Base-by-base conservation (phyloP, 2,797 vertebrate species). In the Sebastes jordani region DNA sequence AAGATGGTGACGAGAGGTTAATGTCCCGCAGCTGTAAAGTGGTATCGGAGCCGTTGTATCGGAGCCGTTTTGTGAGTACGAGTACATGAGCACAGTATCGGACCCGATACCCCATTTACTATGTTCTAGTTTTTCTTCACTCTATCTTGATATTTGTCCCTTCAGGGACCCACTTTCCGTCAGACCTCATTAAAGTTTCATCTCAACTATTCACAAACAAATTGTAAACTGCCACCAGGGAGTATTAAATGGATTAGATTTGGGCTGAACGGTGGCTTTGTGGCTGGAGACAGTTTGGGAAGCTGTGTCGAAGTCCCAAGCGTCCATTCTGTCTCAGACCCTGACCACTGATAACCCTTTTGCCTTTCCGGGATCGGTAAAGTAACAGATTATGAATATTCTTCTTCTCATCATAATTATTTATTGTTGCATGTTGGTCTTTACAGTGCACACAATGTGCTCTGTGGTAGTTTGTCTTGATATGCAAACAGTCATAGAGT, bases 181-280 rank as follows among this genome's bases (percentile, higher is more conserved):
- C 23, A 25, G 25, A 36, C 10, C 42, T 58, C 20, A 55, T 25
- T 20, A 55, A 30, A 56, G 61, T 55, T 69, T 74, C 23, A 14
- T 56, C 1, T n/a, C 23, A 42, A 49, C 65, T 42, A 42, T 42
- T 42, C 38, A 42, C 38, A 42, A 42, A 42, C 22, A 38, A 32
- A 42, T 14, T 62, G 4, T 29, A 8, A 68, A 30, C n/a, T 72
- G 56, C 62, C 29, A 30, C 2, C 59, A 59, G 46, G 30, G 23
- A 52, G 20, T 11, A 8, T 73, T 64, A 73, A 76, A 79, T 11
- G 2, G 20, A 83, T 72, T 78, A 6, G 54, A 68, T 72, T 62
- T 62, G 23, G 30, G 2, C 13, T 60, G 25, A 29, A 38, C 6
- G 32, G 3, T 49, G 49, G 6, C 5, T 83, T 67, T 16, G 71